These are phyloP conservation scores for Parnassius glacialis DNA, from an alignment of 2,888 invertebrate species.

Conservation along the genomic window DNA sequence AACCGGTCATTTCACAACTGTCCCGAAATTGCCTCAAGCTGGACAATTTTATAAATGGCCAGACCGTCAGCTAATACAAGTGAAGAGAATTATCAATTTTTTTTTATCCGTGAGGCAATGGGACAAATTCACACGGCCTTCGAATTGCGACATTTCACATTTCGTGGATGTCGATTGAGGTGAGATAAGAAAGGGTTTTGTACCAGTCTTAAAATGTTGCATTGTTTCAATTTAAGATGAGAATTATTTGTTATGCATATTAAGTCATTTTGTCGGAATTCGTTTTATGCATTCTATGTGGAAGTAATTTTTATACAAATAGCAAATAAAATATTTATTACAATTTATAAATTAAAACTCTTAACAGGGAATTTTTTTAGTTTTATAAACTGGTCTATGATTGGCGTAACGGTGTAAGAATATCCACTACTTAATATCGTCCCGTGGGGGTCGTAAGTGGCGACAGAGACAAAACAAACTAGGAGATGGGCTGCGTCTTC, in stretches of 20 bases:
- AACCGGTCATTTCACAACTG: conserved; percentile 33
- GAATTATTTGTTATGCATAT: conserved; percentile 58
- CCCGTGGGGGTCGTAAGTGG: too few species aligned
- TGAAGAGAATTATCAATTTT: conserved; percentile 65
- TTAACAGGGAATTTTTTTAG: too few species aligned
- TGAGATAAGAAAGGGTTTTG: conserved; percentile 70
- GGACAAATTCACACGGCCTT: conserved; percentile 66
- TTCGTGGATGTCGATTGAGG: conserved; percentile 57
- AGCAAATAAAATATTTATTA: too few species aligned
- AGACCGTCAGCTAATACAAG: conserved; percentile 59
- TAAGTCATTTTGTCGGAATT: conserved; percentile 36
- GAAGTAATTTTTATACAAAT: too few species aligned
- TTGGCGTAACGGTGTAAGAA: too few species aligned
- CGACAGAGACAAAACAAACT: too few species aligned
- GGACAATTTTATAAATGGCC: conserved; percentile 69
- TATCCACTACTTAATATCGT: too few species aligned
- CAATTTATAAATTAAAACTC: too few species aligned
- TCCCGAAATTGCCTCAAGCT: conserved; percentile 57
- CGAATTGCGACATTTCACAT: conserved; percentile 65
- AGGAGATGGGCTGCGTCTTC: too few species aligned
- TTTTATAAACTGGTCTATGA: too few species aligned
- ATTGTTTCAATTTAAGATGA: conserved; percentile 56
- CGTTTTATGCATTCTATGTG: conserved; percentile 17
- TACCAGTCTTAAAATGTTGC: conserved; percentile 58
- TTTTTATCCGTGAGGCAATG: conserved; percentile 55